phyloP scores from a whole-genome alignment of 2,888 invertebrate species.

The Drosophila meridiana region DNA sequence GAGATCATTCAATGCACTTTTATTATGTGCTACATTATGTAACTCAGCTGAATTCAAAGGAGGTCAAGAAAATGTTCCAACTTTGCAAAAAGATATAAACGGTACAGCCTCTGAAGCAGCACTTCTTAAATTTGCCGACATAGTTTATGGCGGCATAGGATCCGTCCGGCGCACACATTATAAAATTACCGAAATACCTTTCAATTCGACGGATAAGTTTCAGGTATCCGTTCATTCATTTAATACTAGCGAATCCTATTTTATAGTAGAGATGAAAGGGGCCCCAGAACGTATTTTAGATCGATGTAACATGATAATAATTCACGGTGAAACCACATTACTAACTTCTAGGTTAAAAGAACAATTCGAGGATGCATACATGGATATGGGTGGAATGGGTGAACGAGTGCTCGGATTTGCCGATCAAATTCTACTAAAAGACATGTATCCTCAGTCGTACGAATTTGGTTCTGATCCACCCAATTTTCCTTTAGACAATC shows the following conservation, averaged over 20 bases:
- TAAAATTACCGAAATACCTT: conserved; percentile 95
- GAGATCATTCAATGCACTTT: conserved; percentile 93
- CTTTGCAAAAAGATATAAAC: conserved; percentile 95
- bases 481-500: conserved; percentile 87
- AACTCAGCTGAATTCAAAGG: conserved; percentile 99
- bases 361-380: conserved; percentile 96
- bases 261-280: conserved; percentile 97
- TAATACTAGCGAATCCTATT: conserved; percentile 94
- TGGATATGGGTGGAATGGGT: conserved; percentile 94
- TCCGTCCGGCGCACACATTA: conserved; percentile 92
- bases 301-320: conserved; percentile 94
- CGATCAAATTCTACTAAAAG: conserved; percentile 94
- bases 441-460: conserved; percentile 95
- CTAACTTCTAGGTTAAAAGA: conserved; percentile 88
- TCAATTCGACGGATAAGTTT: conserved; percentile 97
- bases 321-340: conserved; percentile 88
- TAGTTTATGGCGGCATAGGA: conserved; percentile 93
- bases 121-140: conserved; percentile 95
- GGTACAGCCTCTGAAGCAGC: conserved; percentile 98
- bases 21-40: conserved; percentile 97
- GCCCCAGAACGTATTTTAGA: conserved; percentile 98
- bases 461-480: conserved; percentile 92
- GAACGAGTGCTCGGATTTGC: conserved; percentile 96
- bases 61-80: conserved; percentile 95
- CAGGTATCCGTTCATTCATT: conserved; percentile 97